Conservation (phyloP, 2,797 vertebrate genomes). For the Cuniculus paca region DNA sequence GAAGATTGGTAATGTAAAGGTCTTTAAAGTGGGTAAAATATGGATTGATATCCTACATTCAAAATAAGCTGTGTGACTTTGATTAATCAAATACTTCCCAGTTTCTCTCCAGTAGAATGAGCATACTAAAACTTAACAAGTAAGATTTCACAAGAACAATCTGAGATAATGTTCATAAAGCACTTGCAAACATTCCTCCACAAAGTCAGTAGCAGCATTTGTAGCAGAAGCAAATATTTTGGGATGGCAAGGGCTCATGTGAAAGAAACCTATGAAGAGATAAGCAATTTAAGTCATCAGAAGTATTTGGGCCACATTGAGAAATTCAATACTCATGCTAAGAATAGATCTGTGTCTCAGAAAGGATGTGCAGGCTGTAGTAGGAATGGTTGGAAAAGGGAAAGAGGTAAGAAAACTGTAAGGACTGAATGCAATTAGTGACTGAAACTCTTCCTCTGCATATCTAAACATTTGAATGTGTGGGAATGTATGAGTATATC, state of each 20-base stretch:
- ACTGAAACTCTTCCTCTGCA: background rate
- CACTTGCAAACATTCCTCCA: background rate
- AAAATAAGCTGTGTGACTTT: conserved; percentile 56
- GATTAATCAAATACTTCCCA: background rate
- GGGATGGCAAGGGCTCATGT: background rate
- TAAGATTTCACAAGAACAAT: background rate
- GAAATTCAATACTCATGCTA: background rate
- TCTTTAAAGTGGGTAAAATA: background rate
- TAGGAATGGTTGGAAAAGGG: background rate
- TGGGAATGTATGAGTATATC: background rate
- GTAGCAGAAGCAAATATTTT: background rate
- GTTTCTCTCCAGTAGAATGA: background rate
- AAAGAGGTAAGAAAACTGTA: background rate
- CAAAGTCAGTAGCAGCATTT: background rate
- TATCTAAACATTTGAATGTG: background rate
- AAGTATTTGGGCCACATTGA: background rate
- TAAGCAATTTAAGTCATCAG: background rate
- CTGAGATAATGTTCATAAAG: conserved; percentile 14
- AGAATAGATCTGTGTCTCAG: background rate
- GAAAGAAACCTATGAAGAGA: background rate
- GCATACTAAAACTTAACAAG: background rate
- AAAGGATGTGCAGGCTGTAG: background rate
- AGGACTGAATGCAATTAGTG: background rate
- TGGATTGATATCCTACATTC: conserved; percentile 21
- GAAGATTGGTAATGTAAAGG: background rate